Evolutionary conservation across 2,888 invertebrate species (phyloP).

Genomic region (Holacanthella duospinosa): DNA sequence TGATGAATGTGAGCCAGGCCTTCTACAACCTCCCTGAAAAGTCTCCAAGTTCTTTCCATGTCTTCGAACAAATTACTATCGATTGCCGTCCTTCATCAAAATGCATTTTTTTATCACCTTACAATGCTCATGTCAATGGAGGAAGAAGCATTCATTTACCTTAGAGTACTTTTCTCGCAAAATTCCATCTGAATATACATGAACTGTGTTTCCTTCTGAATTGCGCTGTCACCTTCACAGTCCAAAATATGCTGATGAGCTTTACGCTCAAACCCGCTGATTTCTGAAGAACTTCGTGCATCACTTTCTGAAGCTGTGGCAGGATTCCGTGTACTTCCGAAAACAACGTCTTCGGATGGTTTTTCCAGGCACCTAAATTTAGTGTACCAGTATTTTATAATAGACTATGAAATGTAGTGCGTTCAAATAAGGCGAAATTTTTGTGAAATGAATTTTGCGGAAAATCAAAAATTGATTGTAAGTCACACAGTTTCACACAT

Average conservation of each 20-base stretch:
- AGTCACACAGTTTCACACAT: too few species aligned
- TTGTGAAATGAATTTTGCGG: too few species aligned
- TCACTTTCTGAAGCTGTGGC: not conserved
- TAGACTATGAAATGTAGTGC: too few species aligned
- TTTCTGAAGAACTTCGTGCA: not conserved
- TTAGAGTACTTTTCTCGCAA: slow-evolving; percentile 87
- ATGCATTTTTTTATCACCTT: too few species aligned
- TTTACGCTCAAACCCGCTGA: not conserved
- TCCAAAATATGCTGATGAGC: not conserved
- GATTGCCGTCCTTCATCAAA: slow-evolving; percentile 69
- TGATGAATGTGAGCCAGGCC: slow-evolving; percentile 83
- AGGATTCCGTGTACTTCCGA: slow-evolving; percentile 44
- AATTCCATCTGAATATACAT: slow-evolving; percentile 98
- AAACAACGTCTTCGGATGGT: slow-evolving; percentile 55
- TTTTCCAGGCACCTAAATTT: slow-evolving; percentile 38
- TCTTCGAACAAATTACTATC: slow-evolving; percentile 69
- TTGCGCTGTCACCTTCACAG: not conserved
- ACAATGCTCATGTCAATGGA: not conserved
- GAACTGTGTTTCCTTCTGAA: slow-evolving; percentile 49
- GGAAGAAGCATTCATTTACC: slow-evolving; percentile 41
- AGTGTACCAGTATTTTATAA: too few species aligned
- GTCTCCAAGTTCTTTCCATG: slow-evolving; percentile 70
- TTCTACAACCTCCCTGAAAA: slow-evolving; percentile 91
- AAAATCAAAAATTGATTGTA: too few species aligned
- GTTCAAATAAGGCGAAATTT: too few species aligned